Evolutionary conservation across 2,113 vertebrate species (phyloP).

Genomic region (Orycteropus afer): DNA sequence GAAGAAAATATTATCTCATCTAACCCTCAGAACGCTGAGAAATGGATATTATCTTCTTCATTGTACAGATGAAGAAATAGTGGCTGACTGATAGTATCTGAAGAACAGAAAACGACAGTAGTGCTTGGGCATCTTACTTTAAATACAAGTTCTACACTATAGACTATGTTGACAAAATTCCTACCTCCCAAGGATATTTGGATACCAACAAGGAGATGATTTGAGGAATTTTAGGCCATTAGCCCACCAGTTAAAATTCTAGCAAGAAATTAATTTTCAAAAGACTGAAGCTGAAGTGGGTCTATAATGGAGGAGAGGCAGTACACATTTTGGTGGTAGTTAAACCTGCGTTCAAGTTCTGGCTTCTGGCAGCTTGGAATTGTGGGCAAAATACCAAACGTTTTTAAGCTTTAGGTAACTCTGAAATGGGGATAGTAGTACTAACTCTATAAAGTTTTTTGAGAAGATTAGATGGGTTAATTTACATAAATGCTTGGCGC

Average conservation of each 20-base stretch:
- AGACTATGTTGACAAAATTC: not conserved
- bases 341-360: not conserved
- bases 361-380: not conserved
- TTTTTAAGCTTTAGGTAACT: not conserved
- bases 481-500: not conserved
- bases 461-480: not conserved
- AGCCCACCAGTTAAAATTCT: not conserved
- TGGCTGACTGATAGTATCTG: not conserved
- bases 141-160: not conserved
- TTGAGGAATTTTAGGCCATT: not conserved
- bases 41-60: not conserved
- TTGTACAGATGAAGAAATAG: not conserved
- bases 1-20: not conserved
- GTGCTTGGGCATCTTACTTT: not conserved
- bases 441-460: not conserved
- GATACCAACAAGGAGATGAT: not conserved
- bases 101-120: not conserved
- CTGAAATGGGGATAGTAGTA: not conserved
- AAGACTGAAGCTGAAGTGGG: not conserved
- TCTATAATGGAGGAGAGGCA: not conserved
- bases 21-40: not conserved
- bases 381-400: not conserved
- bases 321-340: not conserved
- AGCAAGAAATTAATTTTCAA: not conserved
- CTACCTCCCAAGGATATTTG: not conserved